A percentile compares a stretch with the other conserved stretches of the same genome.
Evolutionary conservation across 2,888 invertebrate genomes (phyloP).

Genomic region (Andrena fulva): DNA sequence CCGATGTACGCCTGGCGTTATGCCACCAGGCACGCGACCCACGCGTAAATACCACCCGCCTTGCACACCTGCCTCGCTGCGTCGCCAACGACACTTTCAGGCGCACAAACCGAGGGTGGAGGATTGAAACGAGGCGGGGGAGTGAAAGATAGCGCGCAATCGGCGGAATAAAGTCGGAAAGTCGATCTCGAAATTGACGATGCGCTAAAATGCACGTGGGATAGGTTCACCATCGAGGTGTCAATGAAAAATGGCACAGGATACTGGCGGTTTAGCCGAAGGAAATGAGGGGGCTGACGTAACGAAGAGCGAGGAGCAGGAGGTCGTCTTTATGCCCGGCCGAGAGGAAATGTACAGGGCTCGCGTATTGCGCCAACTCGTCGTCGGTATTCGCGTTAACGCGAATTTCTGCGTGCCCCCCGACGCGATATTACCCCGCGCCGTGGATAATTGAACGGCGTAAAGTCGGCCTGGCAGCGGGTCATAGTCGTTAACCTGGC

Average conservation of each 20-base stretch:
- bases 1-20: constrained; percentile 79
- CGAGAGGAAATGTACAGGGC: constrained; percentile 24
- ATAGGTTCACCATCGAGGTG: too few relatives aligned
- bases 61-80: constrained; percentile 67
- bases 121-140: not conserved
- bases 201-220: too few relatives aligned
- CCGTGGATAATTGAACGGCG: constrained; percentile 68
- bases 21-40: constrained; percentile 82
- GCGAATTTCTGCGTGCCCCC: constrained; percentile 54
- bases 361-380: constrained; percentile 14
- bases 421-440: constrained; percentile 58
- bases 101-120: not conserved
- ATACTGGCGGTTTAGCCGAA: constrained; percentile 2
- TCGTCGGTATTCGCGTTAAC: constrained; percentile 61
- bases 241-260: not conserved
- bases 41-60: constrained; percentile 78
- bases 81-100: not conserved
- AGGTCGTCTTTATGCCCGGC: constrained; percentile 22
- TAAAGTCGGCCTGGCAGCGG: constrained; percentile 53
- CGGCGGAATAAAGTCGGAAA: not conserved
- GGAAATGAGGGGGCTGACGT: constrained; percentile 14
- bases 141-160: not conserved
- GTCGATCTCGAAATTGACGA: too few relatives aligned
- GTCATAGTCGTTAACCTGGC: constrained; percentile 58
- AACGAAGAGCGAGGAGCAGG: constrained; percentile 12